phyloP scores from a whole-genome alignment of 2,797 vertebrate genomes.

The Chromis chromis region DNA sequence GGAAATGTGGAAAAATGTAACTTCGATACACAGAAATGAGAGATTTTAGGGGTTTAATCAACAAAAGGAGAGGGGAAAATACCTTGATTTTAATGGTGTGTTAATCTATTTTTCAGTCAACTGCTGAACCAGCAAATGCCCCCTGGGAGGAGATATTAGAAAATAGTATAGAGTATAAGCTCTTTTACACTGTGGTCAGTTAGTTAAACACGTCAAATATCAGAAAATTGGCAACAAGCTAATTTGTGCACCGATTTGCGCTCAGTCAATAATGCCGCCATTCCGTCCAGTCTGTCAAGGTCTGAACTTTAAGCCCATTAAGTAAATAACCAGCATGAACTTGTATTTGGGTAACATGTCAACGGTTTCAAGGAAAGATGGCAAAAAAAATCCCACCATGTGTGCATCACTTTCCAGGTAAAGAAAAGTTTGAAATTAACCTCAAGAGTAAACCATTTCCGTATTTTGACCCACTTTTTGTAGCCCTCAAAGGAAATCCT shows the following conservation, averaged over 20 bases:
- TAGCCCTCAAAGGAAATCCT: neutral
- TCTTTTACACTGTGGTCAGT: no score
- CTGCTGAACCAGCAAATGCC: neutral
- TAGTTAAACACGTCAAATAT: constrained; percentile 23
- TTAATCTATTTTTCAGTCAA: neutral
- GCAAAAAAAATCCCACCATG: neutral
- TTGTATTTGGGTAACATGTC: constrained; percentile 14
- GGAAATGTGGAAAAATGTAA: no score
- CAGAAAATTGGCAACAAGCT: neutral
- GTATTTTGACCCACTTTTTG: no score
- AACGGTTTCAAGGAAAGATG: constrained; percentile 20
- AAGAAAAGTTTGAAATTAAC: neutral
- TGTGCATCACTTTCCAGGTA: neutral
- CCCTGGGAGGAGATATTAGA: neutral
- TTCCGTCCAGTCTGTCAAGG: constrained; percentile 40
- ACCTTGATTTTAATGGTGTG: neutral
- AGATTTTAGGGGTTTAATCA: no score
- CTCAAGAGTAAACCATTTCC: no score
- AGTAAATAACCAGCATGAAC: constrained; percentile 52
- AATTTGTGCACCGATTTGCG: constrained; percentile 9
- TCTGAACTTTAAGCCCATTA: constrained; percentile 71
- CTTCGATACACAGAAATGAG: no score
- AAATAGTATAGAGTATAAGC: no score
- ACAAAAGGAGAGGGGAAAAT: neutral
- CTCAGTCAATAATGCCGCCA: constrained; percentile 48